Evolutionary conservation across 2,888 invertebrate genomes (phyloP).

Genomic region (Sarcophaga caerulescens): DNA sequence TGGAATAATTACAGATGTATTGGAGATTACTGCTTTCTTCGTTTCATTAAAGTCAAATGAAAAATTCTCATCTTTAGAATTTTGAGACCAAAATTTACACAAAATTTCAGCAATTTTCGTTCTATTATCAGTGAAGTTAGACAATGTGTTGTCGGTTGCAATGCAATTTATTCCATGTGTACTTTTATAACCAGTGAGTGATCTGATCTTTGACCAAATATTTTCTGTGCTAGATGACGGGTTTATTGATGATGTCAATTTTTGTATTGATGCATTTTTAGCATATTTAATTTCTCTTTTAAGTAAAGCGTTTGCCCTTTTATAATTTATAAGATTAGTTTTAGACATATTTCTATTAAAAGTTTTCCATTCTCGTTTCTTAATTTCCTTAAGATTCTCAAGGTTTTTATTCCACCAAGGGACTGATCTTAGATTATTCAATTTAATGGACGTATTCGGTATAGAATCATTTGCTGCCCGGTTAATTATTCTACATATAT

Average conservation of each 20-base stretch:
- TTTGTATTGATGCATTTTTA: background rate
- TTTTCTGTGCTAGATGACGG: background rate
- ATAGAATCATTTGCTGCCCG: constrained; percentile 2
- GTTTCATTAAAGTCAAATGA: background rate
- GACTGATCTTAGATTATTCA: background rate
- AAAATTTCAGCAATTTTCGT: background rate
- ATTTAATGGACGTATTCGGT: background rate
- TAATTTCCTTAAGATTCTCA: background rate
- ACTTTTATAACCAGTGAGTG: background rate
- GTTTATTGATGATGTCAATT: background rate
- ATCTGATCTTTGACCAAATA: constrained; percentile 1
- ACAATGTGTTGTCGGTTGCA: background rate
- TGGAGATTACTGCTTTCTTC: background rate
- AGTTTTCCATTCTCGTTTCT: background rate
- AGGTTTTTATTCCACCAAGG: constrained; percentile 3
- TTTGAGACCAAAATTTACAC: background rate
- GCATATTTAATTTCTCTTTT: background rate
- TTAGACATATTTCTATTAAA: background rate
- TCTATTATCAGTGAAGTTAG: background rate
- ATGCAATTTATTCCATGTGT: background rate
- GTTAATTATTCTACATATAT: constrained; percentile 9
- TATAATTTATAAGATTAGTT: background rate
- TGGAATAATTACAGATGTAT: background rate
- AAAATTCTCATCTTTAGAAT: background rate
- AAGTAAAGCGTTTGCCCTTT: constrained; percentile 1